Percentiles rank a stretch among this genome's conserved stretches.
phyloP scores from a whole-genome alignment of 2,888 invertebrate genomes.

The Chrysina gloriosa region DNA sequence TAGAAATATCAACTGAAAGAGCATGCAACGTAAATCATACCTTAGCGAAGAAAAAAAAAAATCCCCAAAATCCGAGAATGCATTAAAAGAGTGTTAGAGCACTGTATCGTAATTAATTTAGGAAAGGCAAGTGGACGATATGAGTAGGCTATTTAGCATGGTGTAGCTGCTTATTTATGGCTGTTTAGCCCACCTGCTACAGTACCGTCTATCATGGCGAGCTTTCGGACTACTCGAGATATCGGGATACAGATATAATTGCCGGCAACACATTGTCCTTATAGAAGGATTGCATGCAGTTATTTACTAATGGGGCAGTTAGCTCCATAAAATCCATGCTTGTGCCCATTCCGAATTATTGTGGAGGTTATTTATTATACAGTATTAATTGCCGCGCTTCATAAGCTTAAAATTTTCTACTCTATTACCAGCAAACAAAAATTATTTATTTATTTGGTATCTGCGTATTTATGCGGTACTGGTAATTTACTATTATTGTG shows the following conservation, averaged over 20 bases:
- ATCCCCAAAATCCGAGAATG: constrained; percentile 29
- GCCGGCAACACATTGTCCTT: constrained; percentile 61
- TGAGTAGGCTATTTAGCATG: constrained; percentile 52
- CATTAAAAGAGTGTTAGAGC: constrained; percentile 45
- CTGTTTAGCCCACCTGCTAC: constrained; percentile 61
- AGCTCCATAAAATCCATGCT: constrained; percentile 56
- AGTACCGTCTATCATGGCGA: constrained; percentile 58
- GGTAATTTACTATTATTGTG: constrained; percentile 3
- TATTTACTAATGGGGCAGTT: constrained; percentile 59
- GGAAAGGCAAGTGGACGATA: constrained; percentile 50
- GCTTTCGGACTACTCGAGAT: constrained; percentile 54
- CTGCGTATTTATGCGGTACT: neutral
- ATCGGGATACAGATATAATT: constrained; percentile 61
- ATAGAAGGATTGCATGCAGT: constrained; percentile 57
- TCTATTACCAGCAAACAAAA: constrained; percentile 9
- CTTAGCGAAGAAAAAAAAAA: neutral
- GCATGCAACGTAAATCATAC: too few relatives aligned
- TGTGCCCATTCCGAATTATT: constrained; percentile 54
- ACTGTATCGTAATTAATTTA: constrained; percentile 54
- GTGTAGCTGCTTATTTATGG: constrained; percentile 53
- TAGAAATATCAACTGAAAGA: too few relatives aligned
- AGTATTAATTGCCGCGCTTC: constrained; percentile 51
- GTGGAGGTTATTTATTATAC: constrained; percentile 54
- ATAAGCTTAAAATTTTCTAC: constrained; percentile 38
- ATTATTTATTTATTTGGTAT: constrained; percentile 27